Conservation (phyloP, 2,113 vertebrate genomes). For the Aythya baeri region DNA sequence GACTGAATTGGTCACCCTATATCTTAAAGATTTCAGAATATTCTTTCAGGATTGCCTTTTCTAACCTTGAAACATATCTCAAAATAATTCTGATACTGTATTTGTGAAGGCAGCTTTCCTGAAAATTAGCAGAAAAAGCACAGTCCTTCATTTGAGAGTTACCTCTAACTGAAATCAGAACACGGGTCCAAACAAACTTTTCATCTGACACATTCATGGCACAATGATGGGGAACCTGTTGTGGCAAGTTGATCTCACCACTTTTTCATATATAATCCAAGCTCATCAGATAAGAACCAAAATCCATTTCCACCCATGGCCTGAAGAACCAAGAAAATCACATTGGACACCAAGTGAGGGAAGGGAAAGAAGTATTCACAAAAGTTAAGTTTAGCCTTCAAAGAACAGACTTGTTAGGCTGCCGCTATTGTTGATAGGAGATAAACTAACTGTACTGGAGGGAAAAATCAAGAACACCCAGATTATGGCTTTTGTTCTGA, state of each 20-base stretch:
- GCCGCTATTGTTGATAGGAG: neutral
- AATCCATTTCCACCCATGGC: neutral
- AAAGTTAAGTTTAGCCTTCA: neutral
- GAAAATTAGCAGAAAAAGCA: neutral
- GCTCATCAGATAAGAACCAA: neutral
- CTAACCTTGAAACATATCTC: neutral
- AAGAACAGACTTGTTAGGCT: neutral
- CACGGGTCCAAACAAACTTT: neutral
- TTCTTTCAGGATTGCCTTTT: neutral
- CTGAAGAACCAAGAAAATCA: neutral
- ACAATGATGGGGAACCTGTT: neutral
- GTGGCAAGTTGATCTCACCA: neutral
- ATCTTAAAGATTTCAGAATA: neutral
- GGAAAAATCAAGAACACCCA: neutral
- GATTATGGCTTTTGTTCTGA: neutral
- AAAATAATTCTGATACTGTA: neutral
- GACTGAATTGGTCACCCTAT: neutral
- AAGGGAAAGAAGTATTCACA: neutral
- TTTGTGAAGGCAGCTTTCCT: neutral
- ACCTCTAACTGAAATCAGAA: neutral
- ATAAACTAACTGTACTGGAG: neutral
- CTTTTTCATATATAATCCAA: neutral
- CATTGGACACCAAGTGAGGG: neutral
- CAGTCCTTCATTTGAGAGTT: neutral
- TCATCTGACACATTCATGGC: neutral